Conservation (phyloP, 2,888 invertebrate species). For the Ganaspis brasiliensis region DNA sequence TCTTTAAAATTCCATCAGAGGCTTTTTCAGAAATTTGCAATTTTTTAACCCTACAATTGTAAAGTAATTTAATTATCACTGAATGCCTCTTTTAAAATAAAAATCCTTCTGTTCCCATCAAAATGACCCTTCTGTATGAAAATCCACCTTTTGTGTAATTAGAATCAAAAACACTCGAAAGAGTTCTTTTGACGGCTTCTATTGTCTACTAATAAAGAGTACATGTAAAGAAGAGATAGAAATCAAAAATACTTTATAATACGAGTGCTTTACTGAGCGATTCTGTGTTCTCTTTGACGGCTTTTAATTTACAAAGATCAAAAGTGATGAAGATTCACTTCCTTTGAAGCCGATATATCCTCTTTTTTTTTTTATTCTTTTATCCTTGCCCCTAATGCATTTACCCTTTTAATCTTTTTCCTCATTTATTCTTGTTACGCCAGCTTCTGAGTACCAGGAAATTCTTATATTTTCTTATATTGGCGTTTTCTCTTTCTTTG, state of each 20-base stretch:
- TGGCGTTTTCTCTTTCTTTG: not conserved
- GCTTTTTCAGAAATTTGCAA: not conserved
- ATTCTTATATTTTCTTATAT: slow-evolving; percentile 12
- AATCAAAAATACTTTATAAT: not conserved
- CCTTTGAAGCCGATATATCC: slow-evolving; percentile 18
- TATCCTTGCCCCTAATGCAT: not conserved
- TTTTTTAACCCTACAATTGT: too few species aligned
- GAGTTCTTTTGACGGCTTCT: not conserved
- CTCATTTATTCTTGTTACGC: slow-evolving; percentile 17
- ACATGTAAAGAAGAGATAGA: too few species aligned
- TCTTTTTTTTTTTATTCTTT: slow-evolving; percentile 8
- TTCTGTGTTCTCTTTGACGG: slow-evolving; percentile 4
- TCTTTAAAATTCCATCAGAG: not conserved
- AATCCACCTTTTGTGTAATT: too few species aligned
- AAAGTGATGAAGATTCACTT: slow-evolving; percentile 11
- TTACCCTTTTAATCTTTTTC: slow-evolving; percentile 24
- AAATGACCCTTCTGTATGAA: too few species aligned
- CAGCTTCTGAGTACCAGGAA: not conserved
- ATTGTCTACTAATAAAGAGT: not conserved
- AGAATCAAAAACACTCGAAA: not conserved
- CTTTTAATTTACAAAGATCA: slow-evolving; percentile 11
- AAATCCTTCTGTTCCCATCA: too few species aligned
- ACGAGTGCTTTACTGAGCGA: not conserved
- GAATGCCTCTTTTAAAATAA: too few species aligned
- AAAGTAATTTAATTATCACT: too few species aligned